Base-by-base conservation (phyloP, 53 echinoderm and acorn worm species). In the Henricia sp. region DNA sequence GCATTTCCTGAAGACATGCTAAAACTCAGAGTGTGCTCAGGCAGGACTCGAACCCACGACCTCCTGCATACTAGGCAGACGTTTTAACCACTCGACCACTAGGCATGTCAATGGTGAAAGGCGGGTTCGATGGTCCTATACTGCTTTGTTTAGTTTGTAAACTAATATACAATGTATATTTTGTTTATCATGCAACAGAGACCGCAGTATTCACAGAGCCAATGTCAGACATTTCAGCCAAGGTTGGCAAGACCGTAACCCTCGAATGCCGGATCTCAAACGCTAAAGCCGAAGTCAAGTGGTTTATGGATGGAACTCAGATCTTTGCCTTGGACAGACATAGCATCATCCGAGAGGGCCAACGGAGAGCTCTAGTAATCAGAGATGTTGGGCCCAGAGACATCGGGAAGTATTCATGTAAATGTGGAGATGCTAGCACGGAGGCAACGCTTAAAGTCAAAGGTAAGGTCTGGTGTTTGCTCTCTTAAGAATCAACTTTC, bases 201-300 rank as follows among this genome's bases (percentile, higher is more conserved):
- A 85, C 78, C 63, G 99, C 99, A 24, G 99, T 95, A 48, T 99
- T 99, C 91, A 89, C 90, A 4, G 92, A 92, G 33, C 87, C 84
- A 26, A 78, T 99, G 25, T 88, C 90, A 57, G 94, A 99, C 87
- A 90, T 86, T n/a, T 88, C 86, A 20, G 91, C 99, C 71, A 94
- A 90, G 58, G 94, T 83, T 21, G 99, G 99, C 36, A 86, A 90
- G 86, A 95, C 86, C 4, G 87, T 95, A 24, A 95, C 90, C 48
- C 74, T 99, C 42, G 99, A 99, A 67, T 93, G 93, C 87, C 90
- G 92, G 38, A 90, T 99, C 67, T 95, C 99, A 62, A 99, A 94
- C 55, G 95, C 90, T 41, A 92, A 91, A 55, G 99, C 99, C 11
- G 99, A 99, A 37, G 99, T 99, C 46, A 88, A 88, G 39, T 95